Percentiles rank a stretch among this genome's conserved stretches.
Conservation (phyloP, 92 coral and sea anemone genomes). For the Siderastrea siderea region DNA sequence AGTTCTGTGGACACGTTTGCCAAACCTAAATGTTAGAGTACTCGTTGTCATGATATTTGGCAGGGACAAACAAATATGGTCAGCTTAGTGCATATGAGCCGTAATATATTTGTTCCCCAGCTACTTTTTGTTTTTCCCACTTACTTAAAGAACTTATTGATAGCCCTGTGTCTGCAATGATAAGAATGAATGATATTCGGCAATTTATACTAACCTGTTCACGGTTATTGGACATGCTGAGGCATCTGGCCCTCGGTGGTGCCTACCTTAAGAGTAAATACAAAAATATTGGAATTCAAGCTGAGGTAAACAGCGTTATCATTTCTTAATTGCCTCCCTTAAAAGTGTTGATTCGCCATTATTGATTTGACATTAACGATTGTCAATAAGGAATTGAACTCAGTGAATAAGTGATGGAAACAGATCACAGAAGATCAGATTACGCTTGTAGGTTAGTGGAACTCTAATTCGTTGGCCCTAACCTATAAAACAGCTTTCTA, state of each 20-base stretch:
- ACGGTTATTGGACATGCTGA: constrained; percentile 28
- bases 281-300: neutral
- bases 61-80: too few species aligned
- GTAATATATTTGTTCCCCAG: too few species aligned
- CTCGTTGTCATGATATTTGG: too few species aligned
- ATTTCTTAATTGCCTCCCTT: neutral
- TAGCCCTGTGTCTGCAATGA: neutral
- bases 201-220: constrained; percentile 10
- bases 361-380: neutral
- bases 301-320: neutral
- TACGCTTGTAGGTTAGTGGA: too few species aligned
- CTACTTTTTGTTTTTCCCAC: neutral
- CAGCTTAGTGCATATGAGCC: too few species aligned
- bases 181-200: too few species aligned
- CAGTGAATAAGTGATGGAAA: neutral
- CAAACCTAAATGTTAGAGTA: too few species aligned
- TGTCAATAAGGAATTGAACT: too few species aligned
- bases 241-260: constrained; percentile 25
- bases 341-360: neutral
- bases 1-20: too few species aligned
- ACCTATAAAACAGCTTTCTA: too few species aligned
- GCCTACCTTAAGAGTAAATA: constrained; percentile 1
- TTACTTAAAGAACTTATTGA: too few species aligned
- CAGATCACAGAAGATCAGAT: neutral
- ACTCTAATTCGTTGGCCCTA: too few species aligned